Evolutionary conservation across 2,113 vertebrate species (phyloP), one percentile per base, ranked within the genome.

Genomic region (Xiphophorus maculatus): DNA sequence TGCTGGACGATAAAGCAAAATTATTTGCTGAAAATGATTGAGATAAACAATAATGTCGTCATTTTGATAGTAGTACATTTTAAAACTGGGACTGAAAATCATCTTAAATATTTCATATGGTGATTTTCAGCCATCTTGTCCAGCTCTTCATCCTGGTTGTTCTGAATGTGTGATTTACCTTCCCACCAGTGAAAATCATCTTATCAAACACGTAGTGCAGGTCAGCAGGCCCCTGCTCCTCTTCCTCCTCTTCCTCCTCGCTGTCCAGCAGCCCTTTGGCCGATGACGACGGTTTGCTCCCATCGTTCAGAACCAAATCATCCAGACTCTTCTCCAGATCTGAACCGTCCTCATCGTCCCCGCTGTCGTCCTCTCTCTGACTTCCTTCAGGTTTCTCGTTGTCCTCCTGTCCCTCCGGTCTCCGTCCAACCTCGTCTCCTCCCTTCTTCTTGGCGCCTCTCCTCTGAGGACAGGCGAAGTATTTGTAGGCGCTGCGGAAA

Each of bases 171-270:
- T 19, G 14, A 28, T 5, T 76, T 73, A 98, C 98, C 97, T 99
- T 99, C 92, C 98, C 98, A 79, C 96, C 97, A 33, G 97, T 99
- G 91, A 99, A 96, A 93, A 98, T 97, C 95, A 97, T 96, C 91
- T 95, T 96, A 92, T 99, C 97, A 87, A 99, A 99, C 73, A 96
- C 91, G 85, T 98, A 99, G 94, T 95, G 91, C 87, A 99, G 94
- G 76, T 98, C 96, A 63, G 96, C 94, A 54, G 94, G 80, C 14
- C 93, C 51, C 48, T 94, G 82, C 61, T 93, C 81, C 37, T 62
- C 77, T 5, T 79, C 83, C 0, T 82, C 44, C 1, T 63, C 70
- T 1, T 76, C 80, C 2, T 71, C 58, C 22, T 92, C 89, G 71
- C 91, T 94, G 79, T 94, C 93, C 80, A 77, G 86, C 87, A 94